Evolutionary conservation across 2,797 vertebrate genomes (phyloP).

Genomic region (Gymnothorax reevesii): DNA sequence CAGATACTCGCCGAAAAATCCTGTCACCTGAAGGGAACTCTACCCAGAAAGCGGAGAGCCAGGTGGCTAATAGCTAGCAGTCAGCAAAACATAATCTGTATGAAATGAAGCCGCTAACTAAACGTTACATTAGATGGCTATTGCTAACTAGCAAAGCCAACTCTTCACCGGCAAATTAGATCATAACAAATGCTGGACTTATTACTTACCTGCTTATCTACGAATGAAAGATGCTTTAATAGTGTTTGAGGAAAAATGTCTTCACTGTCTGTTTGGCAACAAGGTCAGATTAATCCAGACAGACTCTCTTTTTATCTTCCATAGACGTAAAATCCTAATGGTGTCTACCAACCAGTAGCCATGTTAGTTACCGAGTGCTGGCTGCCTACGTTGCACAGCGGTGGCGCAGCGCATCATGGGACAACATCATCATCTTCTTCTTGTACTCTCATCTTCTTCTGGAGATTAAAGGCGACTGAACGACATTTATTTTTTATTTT

Average conservation of each 20-base stretch:
- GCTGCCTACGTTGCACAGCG: constrained; percentile 71
- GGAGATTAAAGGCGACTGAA: no score
- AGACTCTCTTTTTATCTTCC: neutral
- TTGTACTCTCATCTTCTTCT: no score
- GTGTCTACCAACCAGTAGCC: constrained; percentile 56
- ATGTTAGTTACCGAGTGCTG: constrained; percentile 58
- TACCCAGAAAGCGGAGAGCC: neutral
- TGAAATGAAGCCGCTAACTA: neutral
- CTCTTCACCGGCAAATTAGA: neutral
- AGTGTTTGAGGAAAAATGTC: neutral
- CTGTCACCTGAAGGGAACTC: neutral
- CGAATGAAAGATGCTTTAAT: neutral
- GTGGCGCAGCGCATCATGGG: constrained; percentile 68
- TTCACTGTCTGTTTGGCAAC: neutral
- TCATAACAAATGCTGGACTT: neutral
- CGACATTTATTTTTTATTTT: no score
- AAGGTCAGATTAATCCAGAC: neutral
- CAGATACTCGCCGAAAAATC: neutral
- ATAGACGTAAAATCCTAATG: constrained; percentile 27
- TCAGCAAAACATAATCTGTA: neutral
- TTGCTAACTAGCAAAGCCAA: neutral
- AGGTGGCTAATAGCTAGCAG: neutral
- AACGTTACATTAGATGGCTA: neutral
- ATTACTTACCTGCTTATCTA: constrained; percentile 28
- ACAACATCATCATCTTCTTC: neutral